A percentile compares a stretch with the other conserved stretches of the same genome.
phyloP scores from a whole-genome alignment of 30 jellyfish, hydroid and myxozoan genomes.

The Mastigias papua region DNA sequence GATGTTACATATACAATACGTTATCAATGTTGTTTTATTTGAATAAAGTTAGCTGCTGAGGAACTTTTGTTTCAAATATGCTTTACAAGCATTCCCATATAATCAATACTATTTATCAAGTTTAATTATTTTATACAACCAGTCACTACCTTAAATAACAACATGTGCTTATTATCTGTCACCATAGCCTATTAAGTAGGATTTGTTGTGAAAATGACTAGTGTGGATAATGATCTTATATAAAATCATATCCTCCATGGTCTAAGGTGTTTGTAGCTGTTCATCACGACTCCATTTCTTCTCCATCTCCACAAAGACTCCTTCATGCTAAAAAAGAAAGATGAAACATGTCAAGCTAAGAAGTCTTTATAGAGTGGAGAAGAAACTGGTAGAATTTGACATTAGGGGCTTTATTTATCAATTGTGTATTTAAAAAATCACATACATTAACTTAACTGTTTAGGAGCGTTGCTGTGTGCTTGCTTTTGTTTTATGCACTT shows the following conservation, averaged over 20 bases:
- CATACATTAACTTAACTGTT: neutral
- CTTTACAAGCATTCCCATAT: neutral
- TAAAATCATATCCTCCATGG: neutral
- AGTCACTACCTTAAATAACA: neutral
- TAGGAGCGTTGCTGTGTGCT: conserved; percentile 57
- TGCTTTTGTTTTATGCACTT: conserved; percentile 68
- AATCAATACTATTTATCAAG: neutral
- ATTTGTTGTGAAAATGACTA: neutral
- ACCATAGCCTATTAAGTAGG: too few relatives aligned
- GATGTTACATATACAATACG: neutral
- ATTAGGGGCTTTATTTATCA: neutral
- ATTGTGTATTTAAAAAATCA: neutral
- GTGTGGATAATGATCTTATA: neutral
- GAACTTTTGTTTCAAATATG: neutral
- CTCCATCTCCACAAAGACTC: conserved; percentile 77
- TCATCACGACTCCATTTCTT: conserved; percentile 12
- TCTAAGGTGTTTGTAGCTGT: neutral
- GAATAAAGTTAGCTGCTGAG: neutral
- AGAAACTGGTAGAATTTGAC: neutral
- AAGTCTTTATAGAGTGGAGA: conserved; percentile 71
- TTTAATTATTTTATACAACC: too few relatives aligned
- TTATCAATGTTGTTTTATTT: neutral
- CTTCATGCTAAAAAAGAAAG: conserved; percentile 63
- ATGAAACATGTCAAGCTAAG: neutral
- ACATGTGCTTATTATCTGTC: neutral